Evolutionary conservation across 2,888 invertebrate species (phyloP).

Genomic region (Molorchus minor): DNA sequence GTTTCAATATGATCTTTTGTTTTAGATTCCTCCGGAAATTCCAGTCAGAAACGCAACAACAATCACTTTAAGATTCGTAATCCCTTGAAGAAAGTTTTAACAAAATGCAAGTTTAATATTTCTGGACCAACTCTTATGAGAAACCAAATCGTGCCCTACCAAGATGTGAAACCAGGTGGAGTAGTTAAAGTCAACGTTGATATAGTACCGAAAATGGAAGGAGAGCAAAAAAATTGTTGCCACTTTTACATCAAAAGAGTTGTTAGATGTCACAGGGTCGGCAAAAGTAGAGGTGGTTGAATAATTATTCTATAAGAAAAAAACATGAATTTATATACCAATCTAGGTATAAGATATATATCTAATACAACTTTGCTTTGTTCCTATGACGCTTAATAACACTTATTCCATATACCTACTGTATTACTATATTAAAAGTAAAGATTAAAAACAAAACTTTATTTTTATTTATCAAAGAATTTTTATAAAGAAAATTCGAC

Average conservation of each 20-base stretch:
- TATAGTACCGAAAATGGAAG: conserved; percentile 71
- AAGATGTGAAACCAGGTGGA: conserved; percentile 68
- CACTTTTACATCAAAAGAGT: conserved; percentile 74
- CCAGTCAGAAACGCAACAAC: conserved; percentile 66
- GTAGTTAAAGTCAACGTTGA: conserved; percentile 67
- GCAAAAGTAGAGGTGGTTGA: conserved; percentile 65
- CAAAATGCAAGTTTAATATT: conserved; percentile 74
- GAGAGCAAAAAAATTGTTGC: conserved; percentile 74
- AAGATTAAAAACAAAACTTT: too few relatives aligned
- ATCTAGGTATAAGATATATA: too few relatives aligned
- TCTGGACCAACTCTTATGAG: conserved; percentile 75
- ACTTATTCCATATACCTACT: too few relatives aligned
- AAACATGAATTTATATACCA: too few relatives aligned
- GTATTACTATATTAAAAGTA: too few relatives aligned
- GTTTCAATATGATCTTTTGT: conserved; percentile 13
- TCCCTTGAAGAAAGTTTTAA: conserved; percentile 72
- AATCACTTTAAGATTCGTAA: conserved; percentile 73
- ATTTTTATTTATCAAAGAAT: too few relatives aligned
- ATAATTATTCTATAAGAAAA: neutral
- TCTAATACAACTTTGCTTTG: too few relatives aligned
- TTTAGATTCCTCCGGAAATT: conserved; percentile 65
- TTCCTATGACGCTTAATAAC: too few relatives aligned
- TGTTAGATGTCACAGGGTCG: conserved; percentile 76
- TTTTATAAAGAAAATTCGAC: too few relatives aligned
- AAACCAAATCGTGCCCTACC: conserved; percentile 67